These are phyloP conservation scores for Upupa epops DNA, from an alignment of 2,113 vertebrate species.

Conservation along the genomic window DNA sequence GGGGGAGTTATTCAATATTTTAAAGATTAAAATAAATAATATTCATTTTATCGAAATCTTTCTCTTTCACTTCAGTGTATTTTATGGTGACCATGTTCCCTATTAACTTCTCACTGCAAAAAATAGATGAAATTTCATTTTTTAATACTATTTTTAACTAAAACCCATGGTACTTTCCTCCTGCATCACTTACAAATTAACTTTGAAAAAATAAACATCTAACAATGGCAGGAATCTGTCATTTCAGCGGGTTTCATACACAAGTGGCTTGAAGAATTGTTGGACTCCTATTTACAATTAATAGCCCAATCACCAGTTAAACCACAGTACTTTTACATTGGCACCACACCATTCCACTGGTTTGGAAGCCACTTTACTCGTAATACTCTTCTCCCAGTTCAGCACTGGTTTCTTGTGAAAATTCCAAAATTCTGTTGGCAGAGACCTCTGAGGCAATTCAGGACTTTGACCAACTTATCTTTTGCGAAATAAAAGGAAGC, in stretches of 20 bases:
- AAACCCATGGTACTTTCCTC: neutral
- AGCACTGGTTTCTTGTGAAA: neutral
- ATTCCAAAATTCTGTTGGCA: neutral
- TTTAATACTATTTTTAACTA: neutral
- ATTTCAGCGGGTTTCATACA: neutral
- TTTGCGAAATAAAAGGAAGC: neutral
- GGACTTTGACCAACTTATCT: neutral
- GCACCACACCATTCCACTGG: neutral
- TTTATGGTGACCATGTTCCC: neutral
- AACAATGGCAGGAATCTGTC: neutral
- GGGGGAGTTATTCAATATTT: too few species aligned
- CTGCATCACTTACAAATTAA: neutral
- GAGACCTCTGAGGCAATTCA: neutral
- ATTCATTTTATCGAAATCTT: too few species aligned
- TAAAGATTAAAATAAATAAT: too few species aligned
- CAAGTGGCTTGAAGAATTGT: neutral
- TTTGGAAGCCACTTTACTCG: neutral
- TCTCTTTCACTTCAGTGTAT: neutral
- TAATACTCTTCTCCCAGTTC: neutral
- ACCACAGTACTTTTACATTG: neutral
- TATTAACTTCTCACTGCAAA: neutral
- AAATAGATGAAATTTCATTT: neutral
- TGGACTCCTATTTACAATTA: neutral
- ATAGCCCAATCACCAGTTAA: neutral
- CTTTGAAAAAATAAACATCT: neutral